phyloP scores from a whole-genome alignment of 2,113 vertebrate genomes.

The Melierax canorus region DNA sequence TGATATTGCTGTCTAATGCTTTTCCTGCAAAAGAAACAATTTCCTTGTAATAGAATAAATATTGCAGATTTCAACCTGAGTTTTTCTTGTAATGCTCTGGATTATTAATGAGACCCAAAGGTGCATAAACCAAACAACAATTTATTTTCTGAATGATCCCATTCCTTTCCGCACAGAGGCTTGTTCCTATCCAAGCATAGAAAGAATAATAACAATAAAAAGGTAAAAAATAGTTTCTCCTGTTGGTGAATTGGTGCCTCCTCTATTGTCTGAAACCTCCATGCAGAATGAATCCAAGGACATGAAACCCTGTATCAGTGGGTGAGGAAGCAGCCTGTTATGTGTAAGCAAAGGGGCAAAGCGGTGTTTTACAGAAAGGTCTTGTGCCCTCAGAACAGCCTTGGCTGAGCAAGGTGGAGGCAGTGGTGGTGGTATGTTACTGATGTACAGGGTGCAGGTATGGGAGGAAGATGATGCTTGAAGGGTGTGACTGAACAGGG shows the following conservation, averaged over 20 bases:
- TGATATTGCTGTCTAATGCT: background rate
- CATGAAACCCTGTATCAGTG: background rate
- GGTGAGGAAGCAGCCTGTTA: background rate
- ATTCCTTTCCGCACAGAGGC: background rate
- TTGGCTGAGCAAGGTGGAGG: background rate
- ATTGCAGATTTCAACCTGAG: slow-evolving; percentile 1
- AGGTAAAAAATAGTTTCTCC: background rate
- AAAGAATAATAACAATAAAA: background rate
- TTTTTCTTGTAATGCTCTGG: background rate
- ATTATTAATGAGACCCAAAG: slow-evolving; percentile 35
- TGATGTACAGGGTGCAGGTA: background rate
- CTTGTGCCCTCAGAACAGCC: background rate
- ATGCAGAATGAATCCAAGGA: background rate
- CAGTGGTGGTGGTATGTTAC: too few relatives aligned
- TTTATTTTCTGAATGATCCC: slow-evolving; percentile 14
- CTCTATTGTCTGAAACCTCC: background rate
- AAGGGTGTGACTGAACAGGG: background rate
- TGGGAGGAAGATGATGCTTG: background rate
- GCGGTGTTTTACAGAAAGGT: background rate
- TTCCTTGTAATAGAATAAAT: slow-evolving; percentile 6
- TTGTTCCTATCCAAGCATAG: background rate
- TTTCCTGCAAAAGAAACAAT: background rate
- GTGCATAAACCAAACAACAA: background rate
- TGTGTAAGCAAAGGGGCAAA: background rate
- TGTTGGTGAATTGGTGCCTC: background rate